These are phyloP conservation scores for Linyphia triangularis DNA, from an alignment of 2,888 invertebrate genomes.

Conservation along the genomic window DNA sequence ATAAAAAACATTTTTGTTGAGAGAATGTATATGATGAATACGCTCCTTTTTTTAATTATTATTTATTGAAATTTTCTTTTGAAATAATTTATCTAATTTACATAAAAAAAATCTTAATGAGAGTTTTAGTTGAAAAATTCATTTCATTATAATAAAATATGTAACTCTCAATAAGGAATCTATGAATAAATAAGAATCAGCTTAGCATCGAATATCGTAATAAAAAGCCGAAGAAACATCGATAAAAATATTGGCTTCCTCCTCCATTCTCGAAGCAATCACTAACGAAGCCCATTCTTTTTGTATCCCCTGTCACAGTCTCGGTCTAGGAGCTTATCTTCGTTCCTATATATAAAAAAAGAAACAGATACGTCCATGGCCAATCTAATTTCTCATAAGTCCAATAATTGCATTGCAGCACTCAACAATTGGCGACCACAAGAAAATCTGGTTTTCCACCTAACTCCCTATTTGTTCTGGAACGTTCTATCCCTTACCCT, in stretches of 20 bases:
- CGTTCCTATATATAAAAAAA: not conserved
- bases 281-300: not conserved
- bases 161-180: not conserved
- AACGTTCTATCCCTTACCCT: conserved; percentile 29
- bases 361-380: not conserved
- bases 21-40: too few species aligned
- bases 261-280: not conserved
- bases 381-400: conserved; percentile 59
- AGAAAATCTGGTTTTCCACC: conserved; percentile 51
- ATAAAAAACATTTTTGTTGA: too few species aligned
- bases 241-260: not conserved
- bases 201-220: not conserved
- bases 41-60: too few species aligned
- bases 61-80: too few species aligned
- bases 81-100: too few species aligned
- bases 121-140: too few species aligned
- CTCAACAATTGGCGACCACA: conserved; percentile 49
- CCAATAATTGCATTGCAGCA: conserved; percentile 47
- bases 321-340: not conserved
- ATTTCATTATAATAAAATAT: too few species aligned
- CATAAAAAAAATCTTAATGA: too few species aligned
- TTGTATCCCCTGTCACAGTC: not conserved
- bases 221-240: not conserved
- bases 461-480: conserved; percentile 54
- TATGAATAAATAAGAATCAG: not conserved